Evolutionary conservation across 92 coral and sea anemone species (phyloP).

Genomic region (Bergia sp.): DNA sequence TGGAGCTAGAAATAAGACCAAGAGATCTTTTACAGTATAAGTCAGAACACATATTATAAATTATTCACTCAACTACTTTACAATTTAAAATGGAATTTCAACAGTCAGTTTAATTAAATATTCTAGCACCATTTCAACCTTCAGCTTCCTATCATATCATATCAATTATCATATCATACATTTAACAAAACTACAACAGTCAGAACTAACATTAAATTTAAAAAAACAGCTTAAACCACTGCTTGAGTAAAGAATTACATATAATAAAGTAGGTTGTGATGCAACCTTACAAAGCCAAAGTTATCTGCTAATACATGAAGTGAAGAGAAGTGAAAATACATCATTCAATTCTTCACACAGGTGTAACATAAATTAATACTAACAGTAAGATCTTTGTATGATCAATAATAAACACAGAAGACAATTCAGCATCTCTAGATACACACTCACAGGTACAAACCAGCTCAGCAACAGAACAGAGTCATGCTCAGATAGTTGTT

Average conservation of each 20-base stretch:
- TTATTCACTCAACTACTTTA: too few species aligned
- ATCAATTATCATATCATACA: too few species aligned
- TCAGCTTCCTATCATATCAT: too few species aligned
- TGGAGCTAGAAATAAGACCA: neutral
- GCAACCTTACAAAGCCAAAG: neutral
- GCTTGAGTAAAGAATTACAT: neutral
- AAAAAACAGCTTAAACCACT: neutral
- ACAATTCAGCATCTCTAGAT: neutral
- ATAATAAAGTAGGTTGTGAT: neutral
- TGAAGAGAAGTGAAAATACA: neutral
- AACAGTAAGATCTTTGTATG: neutral
- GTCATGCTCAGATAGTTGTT: neutral
- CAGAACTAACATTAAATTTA: too few species aligned
- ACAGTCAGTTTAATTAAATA: too few species aligned
- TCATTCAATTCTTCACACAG: neutral
- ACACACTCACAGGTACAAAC: neutral
- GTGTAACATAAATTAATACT: neutral
- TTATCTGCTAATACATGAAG: neutral
- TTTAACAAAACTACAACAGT: neutral
- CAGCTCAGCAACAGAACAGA: neutral
- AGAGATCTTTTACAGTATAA: neutral
- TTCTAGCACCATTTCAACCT: too few species aligned
- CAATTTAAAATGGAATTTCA: too few species aligned
- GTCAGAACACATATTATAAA: neutral
- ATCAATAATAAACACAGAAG: neutral